Percentiles rank a stretch among this genome's conserved stretches.
Evolutionary conservation across 2,113 vertebrate species (phyloP).

Genomic region (Neofelis nebulosa): DNA sequence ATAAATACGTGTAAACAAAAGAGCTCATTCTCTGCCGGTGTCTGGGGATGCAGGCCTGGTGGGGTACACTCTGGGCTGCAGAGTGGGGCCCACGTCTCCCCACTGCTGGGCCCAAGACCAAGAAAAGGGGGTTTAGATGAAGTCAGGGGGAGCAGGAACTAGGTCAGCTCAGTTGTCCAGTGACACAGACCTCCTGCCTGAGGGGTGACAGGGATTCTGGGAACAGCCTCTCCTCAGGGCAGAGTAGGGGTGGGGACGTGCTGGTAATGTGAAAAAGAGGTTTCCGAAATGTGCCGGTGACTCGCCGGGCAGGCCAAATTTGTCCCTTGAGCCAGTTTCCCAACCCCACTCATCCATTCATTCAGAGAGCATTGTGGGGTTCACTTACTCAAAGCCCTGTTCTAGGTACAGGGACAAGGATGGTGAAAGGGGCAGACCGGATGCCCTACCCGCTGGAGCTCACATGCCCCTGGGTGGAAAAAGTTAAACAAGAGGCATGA

Average conservation of each 20-base stretch:
- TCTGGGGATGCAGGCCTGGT: too few relatives aligned
- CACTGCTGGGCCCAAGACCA: background rate
- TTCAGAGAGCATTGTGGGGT: background rate
- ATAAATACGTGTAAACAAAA: accelerated
- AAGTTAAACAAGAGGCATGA: background rate
- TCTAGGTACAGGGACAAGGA: background rate
- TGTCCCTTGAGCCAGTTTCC: background rate
- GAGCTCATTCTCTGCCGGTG: too few relatives aligned
- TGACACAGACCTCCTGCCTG: accelerated
- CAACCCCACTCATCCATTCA: background rate
- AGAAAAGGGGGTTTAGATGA: background rate
- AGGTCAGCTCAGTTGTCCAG: accelerated
- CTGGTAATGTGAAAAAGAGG: background rate
- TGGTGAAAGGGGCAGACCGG: background rate
- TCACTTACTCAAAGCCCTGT: background rate
- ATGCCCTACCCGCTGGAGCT: background rate
- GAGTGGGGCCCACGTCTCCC: background rate
- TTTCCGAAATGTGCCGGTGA: accelerated
- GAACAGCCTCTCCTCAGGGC: accelerated
- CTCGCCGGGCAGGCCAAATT: background rate
- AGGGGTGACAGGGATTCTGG: accelerated
- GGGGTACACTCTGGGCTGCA: too few relatives aligned
- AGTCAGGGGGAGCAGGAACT: accelerated
- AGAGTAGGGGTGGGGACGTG: too few relatives aligned
- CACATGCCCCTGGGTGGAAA: background rate